Conservation (phyloP, 2,888 invertebrate genomes). For the Falcaria lacertinaria region DNA sequence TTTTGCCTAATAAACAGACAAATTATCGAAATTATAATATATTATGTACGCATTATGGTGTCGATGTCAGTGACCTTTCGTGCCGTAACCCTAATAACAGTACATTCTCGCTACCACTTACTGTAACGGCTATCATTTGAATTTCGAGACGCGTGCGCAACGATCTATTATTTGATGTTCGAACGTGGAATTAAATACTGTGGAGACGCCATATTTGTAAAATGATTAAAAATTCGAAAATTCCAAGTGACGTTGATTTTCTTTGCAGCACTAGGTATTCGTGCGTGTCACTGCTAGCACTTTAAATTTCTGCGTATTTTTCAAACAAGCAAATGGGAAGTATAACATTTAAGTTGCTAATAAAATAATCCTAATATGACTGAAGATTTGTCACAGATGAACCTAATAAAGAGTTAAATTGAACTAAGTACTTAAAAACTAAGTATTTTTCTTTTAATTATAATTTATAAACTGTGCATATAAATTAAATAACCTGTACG, state of each 20-base stretch:
- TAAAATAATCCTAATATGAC: no score
- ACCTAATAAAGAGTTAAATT: no score
- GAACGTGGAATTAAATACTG: not conserved
- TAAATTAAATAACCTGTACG: not conserved
- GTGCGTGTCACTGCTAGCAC: no score
- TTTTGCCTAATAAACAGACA: not conserved
- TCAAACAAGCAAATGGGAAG: no score
- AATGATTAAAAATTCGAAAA: not conserved
- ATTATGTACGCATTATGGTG: constrained; percentile 13
- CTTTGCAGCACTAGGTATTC: no score
- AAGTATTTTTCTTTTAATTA: no score
- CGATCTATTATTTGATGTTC: constrained; percentile 5
- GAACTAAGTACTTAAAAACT: no score
- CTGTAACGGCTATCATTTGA: constrained; percentile 30
- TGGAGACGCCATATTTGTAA: not conserved
- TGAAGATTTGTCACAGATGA: no score
- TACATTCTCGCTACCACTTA: constrained; percentile 23
- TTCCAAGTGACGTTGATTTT: no score
- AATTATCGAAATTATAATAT: not conserved
- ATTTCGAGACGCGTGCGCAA: constrained; percentile 29
- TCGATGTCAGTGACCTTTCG: constrained; percentile 33
- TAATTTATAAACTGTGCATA: not conserved
- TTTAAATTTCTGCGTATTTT: no score
- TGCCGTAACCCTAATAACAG: constrained; percentile 38
- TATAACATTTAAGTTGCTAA: no score